These are phyloP conservation scores for Torymus texanus DNA, from an alignment of 2,888 invertebrate genomes.

Conservation along the genomic window DNA sequence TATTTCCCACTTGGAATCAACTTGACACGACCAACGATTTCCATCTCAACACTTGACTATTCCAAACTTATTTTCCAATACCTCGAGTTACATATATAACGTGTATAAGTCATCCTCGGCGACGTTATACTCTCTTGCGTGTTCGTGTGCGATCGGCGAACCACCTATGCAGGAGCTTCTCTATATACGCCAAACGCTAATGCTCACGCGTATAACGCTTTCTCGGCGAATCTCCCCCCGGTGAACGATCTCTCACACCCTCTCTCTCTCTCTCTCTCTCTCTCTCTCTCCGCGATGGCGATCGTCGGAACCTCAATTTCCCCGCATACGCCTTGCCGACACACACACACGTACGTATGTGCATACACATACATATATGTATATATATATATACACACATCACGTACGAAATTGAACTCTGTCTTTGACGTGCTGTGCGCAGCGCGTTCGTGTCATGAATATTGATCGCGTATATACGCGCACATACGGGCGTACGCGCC, in stretches of 20 bases:
- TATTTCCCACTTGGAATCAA: too few species aligned
- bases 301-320: conserved; percentile 54
- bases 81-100: too few species aligned
- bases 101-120: too few species aligned
- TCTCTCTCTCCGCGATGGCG: background rate
- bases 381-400: conserved; percentile 57
- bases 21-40: too few species aligned
- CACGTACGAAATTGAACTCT: conserved; percentile 70
- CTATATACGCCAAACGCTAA: conserved; percentile 2
- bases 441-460: conserved; percentile 65
- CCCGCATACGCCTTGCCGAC: conserved; percentile 29
- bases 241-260: conserved; percentile 19
- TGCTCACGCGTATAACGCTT: background rate
- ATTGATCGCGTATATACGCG: conserved; percentile 62
- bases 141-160: background rate
- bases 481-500: conserved; percentile 53
- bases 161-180: background rate
- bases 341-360: conserved; percentile 55
- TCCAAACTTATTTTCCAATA: too few species aligned
- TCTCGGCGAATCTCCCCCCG: conserved; percentile 2
- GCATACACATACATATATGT: conserved; percentile 18
- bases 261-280: conserved; percentile 21
- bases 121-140: background rate
- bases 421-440: conserved; percentile 53
- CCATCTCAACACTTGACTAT: too few species aligned